These are phyloP conservation scores for Macrophya annulata DNA, from an alignment of 2,888 invertebrate genomes.

Conservation along the genomic window DNA sequence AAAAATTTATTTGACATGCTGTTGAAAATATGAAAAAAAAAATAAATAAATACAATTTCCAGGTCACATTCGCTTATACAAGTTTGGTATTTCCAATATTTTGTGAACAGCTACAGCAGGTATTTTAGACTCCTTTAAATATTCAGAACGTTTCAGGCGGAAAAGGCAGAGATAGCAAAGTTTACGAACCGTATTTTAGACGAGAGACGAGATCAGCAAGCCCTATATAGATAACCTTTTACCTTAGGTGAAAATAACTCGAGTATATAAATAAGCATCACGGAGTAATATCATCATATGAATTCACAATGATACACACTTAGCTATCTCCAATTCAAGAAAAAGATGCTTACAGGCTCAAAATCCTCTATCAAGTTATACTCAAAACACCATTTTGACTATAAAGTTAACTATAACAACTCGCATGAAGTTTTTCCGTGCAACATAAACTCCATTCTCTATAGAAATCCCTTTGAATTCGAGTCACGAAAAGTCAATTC, in stretches of 20 bases:
- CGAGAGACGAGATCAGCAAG: not conserved
- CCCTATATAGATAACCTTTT: not conserved
- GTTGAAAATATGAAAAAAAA: not conserved
- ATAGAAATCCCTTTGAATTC: not conserved
- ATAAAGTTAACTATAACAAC: not conserved
- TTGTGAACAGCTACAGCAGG: conserved; percentile 11
- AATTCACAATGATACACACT: not conserved
- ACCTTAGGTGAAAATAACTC: not conserved
- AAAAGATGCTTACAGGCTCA: not conserved
- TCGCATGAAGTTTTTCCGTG: not conserved
- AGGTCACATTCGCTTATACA: not conserved
- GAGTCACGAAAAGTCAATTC: not conserved
- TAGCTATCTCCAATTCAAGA: not conserved
- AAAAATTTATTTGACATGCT: not conserved
- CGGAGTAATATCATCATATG: not conserved
- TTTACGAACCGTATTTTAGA: not conserved
- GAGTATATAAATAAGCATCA: not conserved
- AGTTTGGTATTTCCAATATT: conserved; percentile 31
- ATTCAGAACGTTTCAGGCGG: conserved; percentile 17
- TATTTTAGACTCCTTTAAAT: conserved; percentile 42
- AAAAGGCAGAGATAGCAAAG: not conserved
- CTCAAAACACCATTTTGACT: not conserved
- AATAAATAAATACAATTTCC: not conserved
- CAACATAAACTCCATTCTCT: not conserved
- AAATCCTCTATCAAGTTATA: not conserved